These are phyloP conservation scores for Euwallacea similis DNA, from an alignment of 1,140 invertebrate genomes.

Conservation along the genomic window DNA sequence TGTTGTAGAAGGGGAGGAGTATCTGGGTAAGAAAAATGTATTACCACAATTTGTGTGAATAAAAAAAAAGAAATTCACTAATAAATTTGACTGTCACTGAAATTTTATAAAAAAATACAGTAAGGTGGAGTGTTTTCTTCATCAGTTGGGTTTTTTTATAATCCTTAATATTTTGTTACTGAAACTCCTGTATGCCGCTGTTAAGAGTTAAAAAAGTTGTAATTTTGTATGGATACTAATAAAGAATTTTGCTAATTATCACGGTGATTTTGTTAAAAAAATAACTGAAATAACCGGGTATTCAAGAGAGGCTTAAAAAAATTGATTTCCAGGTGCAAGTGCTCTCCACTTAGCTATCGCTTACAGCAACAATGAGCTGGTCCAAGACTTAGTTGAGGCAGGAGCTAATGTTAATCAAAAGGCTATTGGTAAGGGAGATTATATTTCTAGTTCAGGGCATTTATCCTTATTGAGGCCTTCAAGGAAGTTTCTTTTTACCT, in stretches of 20 bases:
- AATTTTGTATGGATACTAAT: too few species aligned
- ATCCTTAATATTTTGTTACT: too few species aligned
- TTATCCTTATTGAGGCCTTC: too few species aligned
- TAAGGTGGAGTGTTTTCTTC: too few species aligned
- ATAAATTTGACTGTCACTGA: too few species aligned
- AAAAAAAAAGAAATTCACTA: background rate
- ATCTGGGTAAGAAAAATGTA: constrained; percentile 68
- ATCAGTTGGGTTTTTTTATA: too few species aligned
- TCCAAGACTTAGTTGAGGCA: constrained; percentile 86
- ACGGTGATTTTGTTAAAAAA: too few species aligned
- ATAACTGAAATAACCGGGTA: too few species aligned
- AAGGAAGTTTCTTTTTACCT: constrained; percentile 86
- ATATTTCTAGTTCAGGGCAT: background rate
- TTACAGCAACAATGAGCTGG: constrained; percentile 94
- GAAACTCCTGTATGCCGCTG: too few species aligned
- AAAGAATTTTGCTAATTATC: background rate
- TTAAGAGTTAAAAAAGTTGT: too few species aligned
- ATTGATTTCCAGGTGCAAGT: constrained; percentile 68
- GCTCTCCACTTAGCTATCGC: constrained; percentile 95
- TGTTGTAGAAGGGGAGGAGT: constrained; percentile 96
- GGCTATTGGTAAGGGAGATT: constrained; percentile 70
- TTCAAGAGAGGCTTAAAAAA: too few species aligned
- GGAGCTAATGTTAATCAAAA: constrained; percentile 90
- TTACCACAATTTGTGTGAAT: background rate
- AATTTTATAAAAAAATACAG: too few species aligned